Evolutionary conservation across 2,888 invertebrate species (phyloP).

Genomic region (Subacronicta megacephala): DNA sequence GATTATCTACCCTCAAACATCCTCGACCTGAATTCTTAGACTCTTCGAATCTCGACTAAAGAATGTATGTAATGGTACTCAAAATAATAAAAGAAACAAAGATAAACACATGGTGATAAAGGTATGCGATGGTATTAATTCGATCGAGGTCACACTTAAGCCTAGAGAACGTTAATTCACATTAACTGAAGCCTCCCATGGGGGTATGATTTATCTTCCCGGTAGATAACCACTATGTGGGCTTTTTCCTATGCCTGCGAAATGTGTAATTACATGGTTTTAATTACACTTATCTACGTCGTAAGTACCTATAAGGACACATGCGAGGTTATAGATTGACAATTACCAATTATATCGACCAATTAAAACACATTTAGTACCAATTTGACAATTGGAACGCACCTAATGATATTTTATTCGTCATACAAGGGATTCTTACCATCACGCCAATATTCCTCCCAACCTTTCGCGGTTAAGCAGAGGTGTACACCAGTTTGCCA

Average conservation of each 20-base stretch:
- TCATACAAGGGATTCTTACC: too few species aligned
- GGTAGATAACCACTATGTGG: constrained; percentile 23
- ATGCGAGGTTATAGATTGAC: neutral
- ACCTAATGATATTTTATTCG: too few species aligned
- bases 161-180: constrained; percentile 40
- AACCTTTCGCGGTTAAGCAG: too few species aligned
- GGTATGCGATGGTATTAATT: constrained; percentile 22
- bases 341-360: neutral
- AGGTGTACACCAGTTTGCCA: too few species aligned
- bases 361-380: too few species aligned
- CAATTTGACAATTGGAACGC: too few species aligned
- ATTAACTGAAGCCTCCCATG: constrained; percentile 35
- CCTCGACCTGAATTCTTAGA: too few species aligned
- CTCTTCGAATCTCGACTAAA: too few species aligned
- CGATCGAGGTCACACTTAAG: constrained; percentile 28
- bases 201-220: constrained; percentile 42
- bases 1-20: too few species aligned
- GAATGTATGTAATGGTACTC: too few species aligned
- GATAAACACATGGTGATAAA: constrained; percentile 9
- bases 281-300: constrained; percentile 6
- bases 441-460: too few species aligned
- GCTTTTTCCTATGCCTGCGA: constrained; percentile 9
- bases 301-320: neutral
- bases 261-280: constrained; percentile 8
- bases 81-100: too few species aligned